A percentile compares a stretch with the other conserved stretches of the same genome.
phyloP scores from a whole-genome alignment of 2,888 invertebrate genomes.

The Coremacera marginata region DNA sequence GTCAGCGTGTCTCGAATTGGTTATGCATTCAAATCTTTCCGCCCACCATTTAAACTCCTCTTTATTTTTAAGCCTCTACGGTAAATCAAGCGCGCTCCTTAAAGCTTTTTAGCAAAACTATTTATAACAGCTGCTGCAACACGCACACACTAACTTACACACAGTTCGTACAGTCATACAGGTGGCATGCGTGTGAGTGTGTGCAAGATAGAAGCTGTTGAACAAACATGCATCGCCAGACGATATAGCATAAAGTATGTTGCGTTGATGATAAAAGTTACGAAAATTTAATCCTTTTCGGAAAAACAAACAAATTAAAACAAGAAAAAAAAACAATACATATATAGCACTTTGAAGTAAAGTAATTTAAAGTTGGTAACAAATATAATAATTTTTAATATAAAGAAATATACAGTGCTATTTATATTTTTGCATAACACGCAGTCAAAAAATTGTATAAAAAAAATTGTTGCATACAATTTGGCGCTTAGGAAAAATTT shows the following conservation, averaged over 20 bases:
- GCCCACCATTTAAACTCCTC: slow-evolving; percentile 3
- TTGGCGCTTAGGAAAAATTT: neutral
- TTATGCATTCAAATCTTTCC: neutral
- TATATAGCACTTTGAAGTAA: too few species aligned
- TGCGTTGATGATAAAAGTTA: neutral
- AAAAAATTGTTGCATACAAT: neutral
- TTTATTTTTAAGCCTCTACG: neutral
- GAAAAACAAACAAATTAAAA: neutral
- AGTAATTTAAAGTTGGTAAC: too few species aligned
- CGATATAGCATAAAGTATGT: neutral
- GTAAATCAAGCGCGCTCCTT: neutral
- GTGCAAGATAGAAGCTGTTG: neutral
- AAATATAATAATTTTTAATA: too few species aligned
- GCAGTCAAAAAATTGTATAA: neutral
- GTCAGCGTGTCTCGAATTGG: neutral
- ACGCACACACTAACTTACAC: neutral
- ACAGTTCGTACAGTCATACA: neutral
- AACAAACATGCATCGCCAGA: too few species aligned
- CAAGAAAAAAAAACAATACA: neutral
- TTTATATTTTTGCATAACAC: neutral
- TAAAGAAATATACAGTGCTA: neutral
- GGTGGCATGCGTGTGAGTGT: slow-evolving; percentile 12
- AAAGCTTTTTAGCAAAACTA: slow-evolving; percentile 7
- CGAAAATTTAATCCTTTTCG: neutral
- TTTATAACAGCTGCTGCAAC: slow-evolving; percentile 22